Conservation (phyloP, 2,888 invertebrate species). For the Microplitis deprimator region DNA sequence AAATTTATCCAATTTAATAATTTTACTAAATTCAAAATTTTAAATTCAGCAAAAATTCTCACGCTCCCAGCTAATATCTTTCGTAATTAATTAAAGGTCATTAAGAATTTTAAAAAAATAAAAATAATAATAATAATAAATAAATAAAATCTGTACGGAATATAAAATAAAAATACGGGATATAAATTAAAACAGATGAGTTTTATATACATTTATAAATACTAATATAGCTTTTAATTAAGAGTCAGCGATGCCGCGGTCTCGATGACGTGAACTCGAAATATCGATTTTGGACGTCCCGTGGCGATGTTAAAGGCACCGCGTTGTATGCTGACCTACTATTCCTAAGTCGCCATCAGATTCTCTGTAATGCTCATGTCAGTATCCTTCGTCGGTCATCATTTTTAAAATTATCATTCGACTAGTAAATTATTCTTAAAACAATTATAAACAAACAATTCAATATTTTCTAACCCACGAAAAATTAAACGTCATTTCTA, state of each 20-base stretch:
- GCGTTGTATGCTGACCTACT: slow-evolving; percentile 26
- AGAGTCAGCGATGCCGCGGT: slow-evolving; percentile 26
- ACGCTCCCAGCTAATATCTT: background rate
- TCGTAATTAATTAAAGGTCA: slow-evolving; percentile 8
- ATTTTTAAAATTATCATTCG: background rate
- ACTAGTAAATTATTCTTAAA: background rate
- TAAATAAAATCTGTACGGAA: background rate
- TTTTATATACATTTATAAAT: slow-evolving; percentile 10
- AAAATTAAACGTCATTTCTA: background rate
- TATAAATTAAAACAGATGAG: slow-evolving; percentile 15
- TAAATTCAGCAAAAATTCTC: background rate
- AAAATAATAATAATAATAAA: background rate
- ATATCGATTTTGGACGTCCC: slow-evolving; percentile 35
- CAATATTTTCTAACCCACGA: background rate
- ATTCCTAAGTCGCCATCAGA: slow-evolving; percentile 9
- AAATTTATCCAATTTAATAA: no score
- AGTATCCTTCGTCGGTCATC: background rate
- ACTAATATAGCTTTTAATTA: slow-evolving; percentile 24
- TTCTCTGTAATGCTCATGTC: background rate
- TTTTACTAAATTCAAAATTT: background rate
- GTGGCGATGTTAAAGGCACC: slow-evolving; percentile 28
- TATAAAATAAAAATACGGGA: slow-evolving; percentile 12
- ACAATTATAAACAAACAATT: background rate
- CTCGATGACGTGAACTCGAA: slow-evolving; percentile 31
- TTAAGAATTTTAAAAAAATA: background rate